Conservation (phyloP, 2,888 invertebrate species). For the Petrolisthes manimaculis region DNA sequence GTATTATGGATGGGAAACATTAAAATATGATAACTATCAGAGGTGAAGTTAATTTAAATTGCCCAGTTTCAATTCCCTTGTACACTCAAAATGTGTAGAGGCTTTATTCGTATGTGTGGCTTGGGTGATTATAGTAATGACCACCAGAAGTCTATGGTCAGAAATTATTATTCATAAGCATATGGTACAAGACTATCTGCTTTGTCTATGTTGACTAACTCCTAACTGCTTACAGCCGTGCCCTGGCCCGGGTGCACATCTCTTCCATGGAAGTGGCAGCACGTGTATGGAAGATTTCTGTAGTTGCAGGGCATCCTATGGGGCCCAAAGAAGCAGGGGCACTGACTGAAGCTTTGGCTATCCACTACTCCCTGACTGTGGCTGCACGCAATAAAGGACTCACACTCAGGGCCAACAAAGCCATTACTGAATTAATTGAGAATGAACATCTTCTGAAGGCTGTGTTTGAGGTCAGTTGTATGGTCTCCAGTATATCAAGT, state of each 20-base stretch:
- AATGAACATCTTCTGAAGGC: constrained; percentile 41
- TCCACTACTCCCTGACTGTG: constrained; percentile 57
- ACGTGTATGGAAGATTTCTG: constrained; percentile 50
- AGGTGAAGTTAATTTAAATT: no score
- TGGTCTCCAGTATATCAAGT: no score
- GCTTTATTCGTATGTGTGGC: no score
- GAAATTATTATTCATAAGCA: no score
- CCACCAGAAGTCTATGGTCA: no score
- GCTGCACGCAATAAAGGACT: constrained; percentile 33
- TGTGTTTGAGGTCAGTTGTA: constrained; percentile 44
- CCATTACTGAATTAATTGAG: constrained; percentile 23
- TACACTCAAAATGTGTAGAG: no score
- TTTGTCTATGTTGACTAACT: no score
- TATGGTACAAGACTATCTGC: no score
- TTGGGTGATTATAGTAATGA: no score
- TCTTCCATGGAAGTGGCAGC: constrained; percentile 55
- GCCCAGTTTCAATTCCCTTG: no score
- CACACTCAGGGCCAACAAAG: constrained; percentile 32
- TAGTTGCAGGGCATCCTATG: constrained; percentile 30
- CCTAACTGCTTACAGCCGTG: constrained; percentile 33
- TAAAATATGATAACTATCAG: no score
- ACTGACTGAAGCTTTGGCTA: constrained; percentile 53
- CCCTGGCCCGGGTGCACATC: constrained; percentile 53
- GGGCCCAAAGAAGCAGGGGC: constrained; percentile 48
- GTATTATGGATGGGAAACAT: no score